These are phyloP conservation scores for Cuniculus paca DNA, from an alignment of 2,797 vertebrate species.

Conservation along the genomic window DNA sequence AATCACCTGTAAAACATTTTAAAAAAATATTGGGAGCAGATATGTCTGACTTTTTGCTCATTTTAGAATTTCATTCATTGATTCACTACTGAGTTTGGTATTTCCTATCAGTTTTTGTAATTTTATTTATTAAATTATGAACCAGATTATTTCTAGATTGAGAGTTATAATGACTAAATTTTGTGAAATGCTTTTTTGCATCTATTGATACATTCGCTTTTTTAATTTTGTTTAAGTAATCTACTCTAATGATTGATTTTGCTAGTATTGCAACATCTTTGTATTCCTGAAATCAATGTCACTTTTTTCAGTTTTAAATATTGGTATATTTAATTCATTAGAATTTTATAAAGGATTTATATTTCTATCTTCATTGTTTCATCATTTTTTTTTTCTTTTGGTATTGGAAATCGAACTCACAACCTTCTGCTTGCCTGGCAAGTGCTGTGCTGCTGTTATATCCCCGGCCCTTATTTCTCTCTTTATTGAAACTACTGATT, in stretches of 20 bases:
- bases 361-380: background rate
- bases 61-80: background rate
- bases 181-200: background rate
- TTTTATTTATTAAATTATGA: background rate
- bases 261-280: background rate
- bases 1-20: background rate
- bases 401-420: too few species aligned
- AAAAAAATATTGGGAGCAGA: background rate
- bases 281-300: background rate
- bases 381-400: too few species aligned
- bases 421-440: too few species aligned
- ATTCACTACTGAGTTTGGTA: background rate
- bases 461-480: background rate
- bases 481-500: background rate
- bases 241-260: background rate
- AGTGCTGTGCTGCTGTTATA: too few species aligned
- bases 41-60: background rate
- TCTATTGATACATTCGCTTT: background rate
- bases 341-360: background rate
- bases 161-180: background rate
- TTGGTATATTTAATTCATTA: background rate
- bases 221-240: background rate
- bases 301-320: background rate
- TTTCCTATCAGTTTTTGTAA: background rate
- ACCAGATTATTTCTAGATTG: background rate